Evolutionary conservation across 2,113 vertebrate genomes (phyloP).

Genomic region (Lepisosteus oculatus): DNA sequence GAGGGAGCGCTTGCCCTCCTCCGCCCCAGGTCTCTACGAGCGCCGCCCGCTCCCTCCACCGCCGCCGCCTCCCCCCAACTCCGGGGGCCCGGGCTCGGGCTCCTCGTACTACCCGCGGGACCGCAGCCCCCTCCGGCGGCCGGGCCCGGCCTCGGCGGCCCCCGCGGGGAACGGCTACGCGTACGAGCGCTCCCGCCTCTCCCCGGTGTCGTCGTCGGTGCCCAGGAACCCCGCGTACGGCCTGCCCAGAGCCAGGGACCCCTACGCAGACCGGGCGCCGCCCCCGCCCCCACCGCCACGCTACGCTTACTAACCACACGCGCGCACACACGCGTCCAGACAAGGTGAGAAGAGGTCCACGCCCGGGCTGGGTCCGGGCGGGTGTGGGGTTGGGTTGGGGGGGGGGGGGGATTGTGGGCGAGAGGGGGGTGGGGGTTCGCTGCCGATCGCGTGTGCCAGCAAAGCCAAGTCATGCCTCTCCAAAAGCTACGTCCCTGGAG

Average conservation of each 20-base stretch:
- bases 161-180: constrained; percentile 79
- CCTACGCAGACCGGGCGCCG: constrained; percentile 69
- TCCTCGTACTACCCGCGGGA: constrained; percentile 76
- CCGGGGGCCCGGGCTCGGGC: constrained; percentile 44
- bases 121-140: constrained; percentile 83
- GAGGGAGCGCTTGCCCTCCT: constrained; percentile 69
- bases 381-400: constrained; percentile 13
- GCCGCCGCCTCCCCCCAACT: too few relatives aligned
- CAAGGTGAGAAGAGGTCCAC: constrained; percentile 64
- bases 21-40: constrained; percentile 72
- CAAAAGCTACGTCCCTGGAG: background rate
- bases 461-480: constrained; percentile 16
- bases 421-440: too few relatives aligned
- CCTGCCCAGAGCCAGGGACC: constrained; percentile 71
- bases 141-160: constrained; percentile 58
- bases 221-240: constrained; percentile 74
- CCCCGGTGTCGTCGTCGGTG: constrained; percentile 70
- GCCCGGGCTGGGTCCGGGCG: background rate
- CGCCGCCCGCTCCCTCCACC: constrained; percentile 73
- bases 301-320: constrained; percentile 58
- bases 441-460: constrained; percentile 13
- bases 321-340: constrained; percentile 24
- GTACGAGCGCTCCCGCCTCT: constrained; percentile 82
- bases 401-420: background rate
- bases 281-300: constrained; percentile 45